phyloP scores from a whole-genome alignment of 2,113 vertebrate genomes.

The Planiliza haematocheilus region DNA sequence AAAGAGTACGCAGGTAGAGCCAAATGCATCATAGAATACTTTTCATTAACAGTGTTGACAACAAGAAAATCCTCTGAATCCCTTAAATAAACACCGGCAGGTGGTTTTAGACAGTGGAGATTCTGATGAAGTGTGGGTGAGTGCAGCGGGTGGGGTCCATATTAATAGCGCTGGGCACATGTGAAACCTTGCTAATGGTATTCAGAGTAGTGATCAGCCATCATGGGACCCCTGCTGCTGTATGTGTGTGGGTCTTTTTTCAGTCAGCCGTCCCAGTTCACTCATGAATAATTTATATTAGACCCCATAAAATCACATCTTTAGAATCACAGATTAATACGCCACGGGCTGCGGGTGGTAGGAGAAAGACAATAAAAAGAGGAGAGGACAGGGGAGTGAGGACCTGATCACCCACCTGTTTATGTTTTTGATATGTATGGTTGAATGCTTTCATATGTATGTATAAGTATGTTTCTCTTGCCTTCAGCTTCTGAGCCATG shows the following conservation, averaged over 20 bases:
- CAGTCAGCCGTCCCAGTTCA: slow-evolving; percentile 25
- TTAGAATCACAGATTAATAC: slow-evolving; percentile 75
- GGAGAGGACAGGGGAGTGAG: neutral
- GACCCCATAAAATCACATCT: slow-evolving; percentile 66
- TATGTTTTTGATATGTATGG: slow-evolving; percentile 28
- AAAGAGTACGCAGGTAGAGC: neutral
- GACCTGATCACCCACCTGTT: slow-evolving; percentile 4
- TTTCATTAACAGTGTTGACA: slow-evolving; percentile 46
- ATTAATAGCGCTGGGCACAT: slow-evolving; percentile 59
- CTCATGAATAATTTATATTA: slow-evolving; percentile 75
- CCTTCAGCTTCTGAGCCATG: neutral
- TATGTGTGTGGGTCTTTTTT: slow-evolving; percentile 28
- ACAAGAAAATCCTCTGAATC: slow-evolving; percentile 49
- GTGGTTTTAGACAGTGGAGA: neutral
- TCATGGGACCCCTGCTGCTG: slow-evolving; percentile 43
- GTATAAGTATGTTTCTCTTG: neutral
- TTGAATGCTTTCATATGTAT: neutral
- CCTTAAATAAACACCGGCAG: slow-evolving; percentile 51
- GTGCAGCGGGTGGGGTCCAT: slow-evolving; percentile 9
- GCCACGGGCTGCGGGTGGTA: slow-evolving; percentile 32
- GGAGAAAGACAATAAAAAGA: neutral
- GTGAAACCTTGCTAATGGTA: slow-evolving; percentile 67
- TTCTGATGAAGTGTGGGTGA: neutral
- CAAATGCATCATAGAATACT: slow-evolving; percentile 2
- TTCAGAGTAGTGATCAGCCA: slow-evolving; percentile 70